Evolutionary conservation across 2,113 vertebrate genomes (phyloP), one percentile per base, ranked within the genome.

Genomic region (Marmota flaviventris): DNA sequence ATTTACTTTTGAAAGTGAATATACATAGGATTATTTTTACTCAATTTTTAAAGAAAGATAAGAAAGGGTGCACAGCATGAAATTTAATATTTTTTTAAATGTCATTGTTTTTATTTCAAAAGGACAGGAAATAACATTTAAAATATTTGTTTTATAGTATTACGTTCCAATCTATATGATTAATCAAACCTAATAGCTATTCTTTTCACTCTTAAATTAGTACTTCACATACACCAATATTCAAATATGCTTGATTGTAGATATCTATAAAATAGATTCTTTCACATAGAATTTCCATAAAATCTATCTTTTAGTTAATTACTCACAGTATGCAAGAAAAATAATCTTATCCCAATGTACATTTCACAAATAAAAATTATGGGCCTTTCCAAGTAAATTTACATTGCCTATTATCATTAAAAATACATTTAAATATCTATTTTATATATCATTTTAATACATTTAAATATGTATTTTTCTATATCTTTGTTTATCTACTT

Each of bases 1-100:
- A 89, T 73, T 86, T 97, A 73, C n/a, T 94, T 94, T 83, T 78
- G 39, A 72, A 97, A 97, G 63, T 39, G 96, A 94, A 93, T 45
- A 93, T 42, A 53, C 4, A 53, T 76, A 37, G 4, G 42, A 61
- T 73, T 4, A 83, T 51, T 91, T 84, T 81, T 73, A 37, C 6
- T 87, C 37, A 86, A 25, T 56, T 63, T 42, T 85, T 94, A 20
- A 69, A 81, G 9, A 63, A 48, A 63, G 9, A 72, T 51, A 72
- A 92, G 9, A 18, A 39, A 37, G 22, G 3, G 2, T n/a, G 0
- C 8, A 24, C 37, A 42, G 73, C 85, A 78, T 4, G 29, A 58
- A 79, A 81, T 1, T 75, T 34, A 92, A 27, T 75, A 58, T 51
- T 42, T 39, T 39, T 39, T 39, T 39, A 4, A 39, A 39, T 39